Percentiles rank a stretch among this genome's conserved stretches.
phyloP scores from a whole-genome alignment of 2,797 vertebrate species.

The Chelmon rostratus region DNA sequence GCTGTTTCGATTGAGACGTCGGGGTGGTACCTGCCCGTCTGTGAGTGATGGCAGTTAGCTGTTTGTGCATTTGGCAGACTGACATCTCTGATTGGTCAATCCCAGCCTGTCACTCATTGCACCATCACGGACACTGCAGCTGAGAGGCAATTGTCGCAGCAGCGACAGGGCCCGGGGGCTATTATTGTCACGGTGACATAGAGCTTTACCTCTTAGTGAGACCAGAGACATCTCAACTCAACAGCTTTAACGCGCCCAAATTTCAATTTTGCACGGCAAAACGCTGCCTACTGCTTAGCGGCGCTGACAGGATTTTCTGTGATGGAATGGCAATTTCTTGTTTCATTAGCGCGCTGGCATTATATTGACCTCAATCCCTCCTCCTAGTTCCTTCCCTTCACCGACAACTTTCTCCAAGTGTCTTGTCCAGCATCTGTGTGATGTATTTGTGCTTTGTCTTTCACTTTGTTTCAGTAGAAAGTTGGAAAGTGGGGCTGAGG shows the following conservation, averaged over 20 bases:
- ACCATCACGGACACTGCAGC: conserved; percentile 42
- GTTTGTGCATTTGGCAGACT: conserved; percentile 58
- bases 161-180: conserved; percentile 56
- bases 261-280: conserved; percentile 52
- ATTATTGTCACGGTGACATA: conserved; percentile 64
- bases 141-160: conserved; percentile 53
- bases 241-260: conserved; percentile 54
- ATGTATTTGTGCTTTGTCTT: not conserved
- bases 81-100: conserved; percentile 79
- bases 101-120: conserved; percentile 68
- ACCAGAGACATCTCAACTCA: conserved; percentile 54
- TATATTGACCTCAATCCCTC: conserved; percentile 16
- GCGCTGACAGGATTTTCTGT: conserved; percentile 28
- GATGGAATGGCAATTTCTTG: conserved; percentile 47
- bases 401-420: conserved; percentile 26
- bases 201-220: conserved; percentile 60
- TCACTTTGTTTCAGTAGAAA: conserved; percentile 20
- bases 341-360: conserved; percentile 45
- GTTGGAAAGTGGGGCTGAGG: not conserved
- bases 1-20: conserved; percentile 48
- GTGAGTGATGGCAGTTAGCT: conserved; percentile 63
- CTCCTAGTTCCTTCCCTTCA: conserved; percentile 7
- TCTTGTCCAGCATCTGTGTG: not conserved
- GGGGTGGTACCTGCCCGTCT: conserved; percentile 63
- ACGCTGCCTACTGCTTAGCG: conserved; percentile 6